Base-by-base conservation (phyloP, 2,113 vertebrate genomes). In the Rhynchomys soricoides region DNA sequence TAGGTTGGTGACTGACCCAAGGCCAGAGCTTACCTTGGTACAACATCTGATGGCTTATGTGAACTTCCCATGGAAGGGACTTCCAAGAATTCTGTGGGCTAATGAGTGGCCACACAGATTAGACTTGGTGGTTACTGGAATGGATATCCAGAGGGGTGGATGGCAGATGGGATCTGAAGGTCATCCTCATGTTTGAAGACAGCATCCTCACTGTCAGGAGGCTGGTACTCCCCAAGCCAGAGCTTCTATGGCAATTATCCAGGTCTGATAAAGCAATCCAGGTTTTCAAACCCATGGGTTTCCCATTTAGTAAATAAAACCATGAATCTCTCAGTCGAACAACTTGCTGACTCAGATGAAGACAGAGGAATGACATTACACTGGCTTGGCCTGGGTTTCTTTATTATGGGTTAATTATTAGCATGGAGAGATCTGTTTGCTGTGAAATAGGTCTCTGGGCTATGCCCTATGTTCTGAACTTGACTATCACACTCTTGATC, bases 281-380 rank as follows among this genome's bases (percentile, higher is more conserved):
- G 70, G 13, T 79, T 97, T 79, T 87, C 83, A 89, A 93, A 82
- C 5, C 5, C 73, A 64, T 71, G 8, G 6, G 31, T 37, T 97
- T 92, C 71, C 92, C 66, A 75, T 92, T 97, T 90, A 89, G 96
- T 96, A 96, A 97, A 97, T 93, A 98, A 96, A 96, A 68, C 68
- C 26, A 55, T 97, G 90, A 96, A 92, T 97, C 96, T 97, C 75
- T 96, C 96, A 96, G 64, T n/a, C 52, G 43, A 83, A 3, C 50
- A 82, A 94, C 64, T 70, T 90, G 73, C 7, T 4, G 5, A 12
- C 45, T 17, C 52, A 50, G 22, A 73, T 68, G 50, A 94, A 93
- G 91, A 86, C 43, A 82, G 79, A 94, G 75, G 82, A 71, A 75
- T 83, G 5, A n/a, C 0, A 40, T 15, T 64, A 13, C 7, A 1